phyloP scores from a whole-genome alignment of 1,140 invertebrate species.

The Drosophila jambulina region DNA sequence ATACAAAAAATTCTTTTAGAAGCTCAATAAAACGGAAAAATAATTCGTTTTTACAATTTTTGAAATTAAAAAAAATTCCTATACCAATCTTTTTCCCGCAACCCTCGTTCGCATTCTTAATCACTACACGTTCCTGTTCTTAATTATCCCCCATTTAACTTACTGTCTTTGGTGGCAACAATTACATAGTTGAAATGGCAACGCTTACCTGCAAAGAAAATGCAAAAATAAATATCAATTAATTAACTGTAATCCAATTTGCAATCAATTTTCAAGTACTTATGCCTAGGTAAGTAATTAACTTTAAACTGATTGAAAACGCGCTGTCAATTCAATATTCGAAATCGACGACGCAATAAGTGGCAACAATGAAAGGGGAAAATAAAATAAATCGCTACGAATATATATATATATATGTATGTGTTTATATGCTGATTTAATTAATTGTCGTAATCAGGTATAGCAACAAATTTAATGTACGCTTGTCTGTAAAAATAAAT shows the following conservation, averaged over 20 bases:
- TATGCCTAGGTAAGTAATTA: conserved; percentile 55
- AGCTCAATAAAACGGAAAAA: background rate
- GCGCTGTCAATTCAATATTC: conserved; percentile 24
- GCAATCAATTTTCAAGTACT: conserved; percentile 46
- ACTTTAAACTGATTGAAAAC: conserved; percentile 27
- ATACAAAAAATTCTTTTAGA: background rate
- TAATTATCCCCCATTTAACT: conserved; percentile 33
- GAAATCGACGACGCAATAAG: conserved; percentile 44
- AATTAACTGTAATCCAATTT: conserved; percentile 53
- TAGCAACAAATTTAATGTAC: conserved; percentile 23
- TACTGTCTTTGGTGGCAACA: conserved; percentile 26
- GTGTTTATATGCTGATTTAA: conserved; percentile 35
- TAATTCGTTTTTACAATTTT: background rate
- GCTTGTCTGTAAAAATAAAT: conserved; percentile 34
- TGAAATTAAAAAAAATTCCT: background rate
- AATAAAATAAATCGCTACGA: conserved; percentile 18
- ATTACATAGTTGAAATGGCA: conserved; percentile 30
- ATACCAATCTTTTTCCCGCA: background rate
- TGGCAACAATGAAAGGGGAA: conserved; percentile 33
- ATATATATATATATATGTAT: background rate
- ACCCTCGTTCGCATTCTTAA: background rate
- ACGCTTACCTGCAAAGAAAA: conserved; percentile 74
- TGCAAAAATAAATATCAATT: conserved; percentile 58
- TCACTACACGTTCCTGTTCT: background rate
- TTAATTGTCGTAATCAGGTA: conserved; percentile 56